Conservation (phyloP, 2,113 vertebrate species). For the Malurus elegans region DNA sequence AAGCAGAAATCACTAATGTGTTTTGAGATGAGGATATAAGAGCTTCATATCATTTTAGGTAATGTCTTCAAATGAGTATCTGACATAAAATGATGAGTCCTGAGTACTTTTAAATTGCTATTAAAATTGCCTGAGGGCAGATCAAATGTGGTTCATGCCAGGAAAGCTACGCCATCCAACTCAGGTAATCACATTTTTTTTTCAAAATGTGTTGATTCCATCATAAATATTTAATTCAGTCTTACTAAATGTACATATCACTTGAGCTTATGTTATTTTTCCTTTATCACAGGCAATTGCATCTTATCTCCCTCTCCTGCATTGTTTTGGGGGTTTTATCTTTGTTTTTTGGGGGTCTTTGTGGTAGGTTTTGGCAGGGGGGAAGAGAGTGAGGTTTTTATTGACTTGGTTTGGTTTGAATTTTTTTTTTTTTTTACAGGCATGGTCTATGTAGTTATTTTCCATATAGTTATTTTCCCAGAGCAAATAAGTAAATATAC, state of each 20-base stretch:
- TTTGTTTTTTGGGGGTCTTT: background rate
- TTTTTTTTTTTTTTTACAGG: background rate
- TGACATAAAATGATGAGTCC: slow-evolving; percentile 44
- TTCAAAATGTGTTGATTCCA: background rate
- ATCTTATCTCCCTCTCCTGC: rapidly evolving
- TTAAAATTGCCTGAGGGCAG: slow-evolving; percentile 34
- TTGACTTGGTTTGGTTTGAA: background rate
- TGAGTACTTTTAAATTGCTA: slow-evolving; percentile 52
- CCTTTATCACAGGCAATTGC: background rate
- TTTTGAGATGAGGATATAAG: slow-evolving; percentile 40
- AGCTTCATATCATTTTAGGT: slow-evolving; percentile 40
- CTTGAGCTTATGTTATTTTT: background rate
- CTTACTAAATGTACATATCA: background rate
- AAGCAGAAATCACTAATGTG: slow-evolving; percentile 40
- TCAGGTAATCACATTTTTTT: slow-evolving; percentile 1
- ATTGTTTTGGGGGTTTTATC: background rate
- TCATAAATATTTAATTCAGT: slow-evolving; percentile 50
- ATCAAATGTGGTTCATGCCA: slow-evolving; percentile 29
- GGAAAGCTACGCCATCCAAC: background rate
- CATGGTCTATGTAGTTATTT: background rate
- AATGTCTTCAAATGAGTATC: slow-evolving; percentile 51
- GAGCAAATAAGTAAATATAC: background rate
- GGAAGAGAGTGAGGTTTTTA: background rate
- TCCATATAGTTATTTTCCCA: background rate
- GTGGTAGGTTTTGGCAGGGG: rapidly evolving